Conservation (phyloP, 2,888 invertebrate species). For the Chrysotoxum bicinctum region DNA sequence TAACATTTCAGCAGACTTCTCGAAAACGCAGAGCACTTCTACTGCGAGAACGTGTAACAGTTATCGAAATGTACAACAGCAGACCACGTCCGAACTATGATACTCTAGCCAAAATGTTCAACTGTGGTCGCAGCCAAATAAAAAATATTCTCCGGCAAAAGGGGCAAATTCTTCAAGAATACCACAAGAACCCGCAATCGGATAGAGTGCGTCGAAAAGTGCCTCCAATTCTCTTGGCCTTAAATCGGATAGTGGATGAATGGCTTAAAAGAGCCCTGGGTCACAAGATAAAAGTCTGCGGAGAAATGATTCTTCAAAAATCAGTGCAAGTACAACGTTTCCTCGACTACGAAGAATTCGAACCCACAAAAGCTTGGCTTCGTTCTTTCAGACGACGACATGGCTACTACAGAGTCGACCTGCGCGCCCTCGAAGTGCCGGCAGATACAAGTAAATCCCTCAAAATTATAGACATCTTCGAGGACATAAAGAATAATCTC, state of each 20-base stretch:
- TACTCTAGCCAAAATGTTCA: constrained; percentile 63
- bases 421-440: constrained; percentile 29
- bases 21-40: constrained; percentile 59
- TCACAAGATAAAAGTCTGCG: constrained; percentile 28
- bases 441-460: constrained; percentile 49
- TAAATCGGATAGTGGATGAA: constrained; percentile 58
- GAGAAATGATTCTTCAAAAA: constrained; percentile 35
- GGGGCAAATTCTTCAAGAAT: constrained; percentile 62
- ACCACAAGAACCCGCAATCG: constrained; percentile 55
- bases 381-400: constrained; percentile 59
- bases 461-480: constrained; percentile 51
- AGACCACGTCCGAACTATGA: constrained; percentile 64
- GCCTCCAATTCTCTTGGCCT: constrained; percentile 48
- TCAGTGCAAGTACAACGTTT: constrained; percentile 49
- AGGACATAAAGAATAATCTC: constrained; percentile 47
- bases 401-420: constrained; percentile 58
- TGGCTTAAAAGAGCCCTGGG: constrained; percentile 52
- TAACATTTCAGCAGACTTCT: not conserved
- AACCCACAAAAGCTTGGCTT: constrained; percentile 61
- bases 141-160: constrained; percentile 65
- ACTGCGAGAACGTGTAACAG: constrained; percentile 54
- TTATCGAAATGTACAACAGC: constrained; percentile 63
- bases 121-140: constrained; percentile 68
- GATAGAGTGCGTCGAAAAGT: constrained; percentile 58
- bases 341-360: constrained; percentile 65